Percentiles rank a stretch among this genome's conserved stretches.
Conservation (phyloP, 2,797 vertebrate species). For the Rhinatrema bivittatum region DNA sequence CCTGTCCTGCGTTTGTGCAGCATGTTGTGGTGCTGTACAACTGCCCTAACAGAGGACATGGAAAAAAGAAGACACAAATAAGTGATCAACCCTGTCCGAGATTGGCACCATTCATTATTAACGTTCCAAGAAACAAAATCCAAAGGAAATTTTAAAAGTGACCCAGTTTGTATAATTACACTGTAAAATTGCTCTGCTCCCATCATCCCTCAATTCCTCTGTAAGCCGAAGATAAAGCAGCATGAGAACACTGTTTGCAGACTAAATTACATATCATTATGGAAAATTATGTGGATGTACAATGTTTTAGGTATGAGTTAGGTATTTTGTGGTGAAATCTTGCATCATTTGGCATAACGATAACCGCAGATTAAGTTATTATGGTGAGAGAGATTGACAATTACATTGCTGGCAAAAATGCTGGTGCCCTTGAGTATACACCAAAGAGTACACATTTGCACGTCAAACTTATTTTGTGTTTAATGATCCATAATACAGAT, state of each 20-base stretch:
- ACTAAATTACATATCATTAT: slow-evolving; percentile 56
- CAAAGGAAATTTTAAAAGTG: slow-evolving; percentile 25
- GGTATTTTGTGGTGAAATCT: slow-evolving; percentile 37
- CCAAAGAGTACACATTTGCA: too few relatives aligned
- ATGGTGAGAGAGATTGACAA: slow-evolving; percentile 8
- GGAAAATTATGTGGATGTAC: slow-evolving; percentile 39
- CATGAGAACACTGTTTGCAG: slow-evolving; percentile 31
- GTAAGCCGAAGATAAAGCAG: slow-evolving; percentile 42
- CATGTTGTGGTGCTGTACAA: too few relatives aligned
- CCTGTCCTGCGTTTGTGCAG: too few relatives aligned
- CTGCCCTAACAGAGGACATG: too few relatives aligned
- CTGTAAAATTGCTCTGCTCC: slow-evolving; percentile 18
- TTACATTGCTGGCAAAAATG: slow-evolving; percentile 17
- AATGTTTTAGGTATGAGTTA: slow-evolving; percentile 45
- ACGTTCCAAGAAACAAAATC: slow-evolving; percentile 8
- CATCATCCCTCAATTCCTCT: slow-evolving; percentile 37
- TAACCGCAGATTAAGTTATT: slow-evolving; percentile 1
- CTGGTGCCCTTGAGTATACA: too few relatives aligned
- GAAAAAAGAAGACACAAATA: slow-evolving; percentile 22
- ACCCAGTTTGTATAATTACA: too few relatives aligned
- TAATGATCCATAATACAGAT: too few relatives aligned
- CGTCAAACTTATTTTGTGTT: too few relatives aligned
- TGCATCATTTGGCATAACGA: slow-evolving; percentile 26
- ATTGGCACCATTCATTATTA: slow-evolving; percentile 24
- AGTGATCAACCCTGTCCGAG: too few relatives aligned